phyloP scores from a whole-genome alignment of 2,888 invertebrate genomes.

The Mongoloraphidia duomilia region DNA sequence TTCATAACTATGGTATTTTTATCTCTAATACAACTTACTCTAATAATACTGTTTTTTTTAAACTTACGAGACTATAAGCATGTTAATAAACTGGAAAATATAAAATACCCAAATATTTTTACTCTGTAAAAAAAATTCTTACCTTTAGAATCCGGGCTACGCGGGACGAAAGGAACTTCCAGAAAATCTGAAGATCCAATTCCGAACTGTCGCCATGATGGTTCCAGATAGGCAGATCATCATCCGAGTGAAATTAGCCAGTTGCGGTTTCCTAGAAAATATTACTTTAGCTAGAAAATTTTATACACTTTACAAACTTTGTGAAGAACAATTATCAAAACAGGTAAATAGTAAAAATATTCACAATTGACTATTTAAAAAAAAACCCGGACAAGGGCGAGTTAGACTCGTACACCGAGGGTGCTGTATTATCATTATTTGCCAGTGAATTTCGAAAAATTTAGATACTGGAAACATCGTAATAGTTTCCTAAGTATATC shows the following conservation, averaged over 20 bases:
- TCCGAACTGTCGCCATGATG: conserved; percentile 98
- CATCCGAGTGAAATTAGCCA: conserved; percentile 88
- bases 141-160: conserved; percentile 82
- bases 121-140: neutral
- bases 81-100: neutral
- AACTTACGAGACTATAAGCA: neutral
- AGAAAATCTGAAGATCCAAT: conserved; percentile 94
- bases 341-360: conserved; percentile 41
- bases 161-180: conserved; percentile 92
- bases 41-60: neutral
- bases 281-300: conserved; percentile 90
- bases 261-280: conserved; percentile 92
- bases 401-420: no score
- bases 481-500: no score
- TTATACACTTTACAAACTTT: conserved; percentile 89
- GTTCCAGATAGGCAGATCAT: conserved; percentile 96
- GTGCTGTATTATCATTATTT: no score
- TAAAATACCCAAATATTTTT: neutral
- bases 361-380: neutral
- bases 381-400: no score
- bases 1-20: conserved; percentile 84
- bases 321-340: conserved; percentile 94
- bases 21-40: neutral
- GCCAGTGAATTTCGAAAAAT: no score
- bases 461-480: no score